A percentile compares a stretch with the other conserved stretches of the same genome.
Conservation (phyloP, 2,888 invertebrate species). For the Hoplodrina ambigua region DNA sequence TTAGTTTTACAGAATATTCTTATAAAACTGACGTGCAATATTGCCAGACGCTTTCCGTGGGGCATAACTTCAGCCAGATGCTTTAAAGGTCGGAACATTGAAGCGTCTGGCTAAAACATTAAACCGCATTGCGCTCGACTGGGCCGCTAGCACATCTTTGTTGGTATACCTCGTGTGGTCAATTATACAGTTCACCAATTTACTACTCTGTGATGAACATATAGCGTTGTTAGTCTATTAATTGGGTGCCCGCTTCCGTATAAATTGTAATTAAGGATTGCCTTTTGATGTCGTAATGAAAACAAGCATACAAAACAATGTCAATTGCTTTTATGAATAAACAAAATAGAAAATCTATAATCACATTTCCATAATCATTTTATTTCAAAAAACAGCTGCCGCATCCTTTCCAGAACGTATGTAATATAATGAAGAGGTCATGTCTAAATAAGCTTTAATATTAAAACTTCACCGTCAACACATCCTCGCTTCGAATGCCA, state of each 20-base stretch:
- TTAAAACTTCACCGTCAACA: constrained; percentile 35
- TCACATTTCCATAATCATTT: constrained; percentile 17
- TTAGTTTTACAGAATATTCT: neutral
- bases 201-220: constrained; percentile 34
- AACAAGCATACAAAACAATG: constrained; percentile 15
- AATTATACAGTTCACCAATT: constrained; percentile 62
- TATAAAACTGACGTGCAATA: neutral
- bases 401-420: constrained; percentile 4
- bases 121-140: constrained; percentile 51
- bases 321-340: constrained; percentile 7
- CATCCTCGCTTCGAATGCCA: constrained; percentile 44
- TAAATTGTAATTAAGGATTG: constrained; percentile 43
- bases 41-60: neutral
- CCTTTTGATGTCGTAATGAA: constrained; percentile 44
- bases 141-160: constrained; percentile 19
- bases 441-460: constrained; percentile 37
- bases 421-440: constrained; percentile 20
- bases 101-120: constrained; percentile 10
- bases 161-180: constrained; percentile 47
- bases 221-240: constrained; percentile 16
- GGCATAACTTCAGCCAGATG: neutral
- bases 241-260: constrained; percentile 36
- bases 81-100: neutral
- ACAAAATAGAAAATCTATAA: constrained; percentile 16
- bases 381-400: constrained; percentile 7